Evolutionary conservation across 92 coral and sea anemone species (phyloP).

Genomic region (Desmophyllum pertusum): DNA sequence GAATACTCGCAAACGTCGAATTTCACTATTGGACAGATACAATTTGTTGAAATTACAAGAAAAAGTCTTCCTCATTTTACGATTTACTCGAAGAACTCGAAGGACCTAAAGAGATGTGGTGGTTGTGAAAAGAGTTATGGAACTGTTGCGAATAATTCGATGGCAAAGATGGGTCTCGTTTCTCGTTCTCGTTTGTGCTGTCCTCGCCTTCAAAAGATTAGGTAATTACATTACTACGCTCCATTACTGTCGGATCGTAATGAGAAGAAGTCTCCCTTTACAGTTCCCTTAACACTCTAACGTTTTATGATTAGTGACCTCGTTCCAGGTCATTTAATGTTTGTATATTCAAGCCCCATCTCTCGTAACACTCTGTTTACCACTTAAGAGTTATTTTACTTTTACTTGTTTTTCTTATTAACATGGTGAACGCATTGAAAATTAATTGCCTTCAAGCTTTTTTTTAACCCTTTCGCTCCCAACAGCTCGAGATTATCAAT

Average conservation of each 20-base stretch:
- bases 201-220: constrained; percentile 24
- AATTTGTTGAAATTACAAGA: constrained; percentile 1
- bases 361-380: background rate
- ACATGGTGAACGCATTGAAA: background rate
- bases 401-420: background rate
- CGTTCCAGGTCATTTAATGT: constrained; percentile 13
- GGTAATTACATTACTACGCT: constrained; percentile 13
- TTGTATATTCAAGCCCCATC: background rate
- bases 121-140: constrained; percentile 20
- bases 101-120: constrained; percentile 7
- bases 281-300: background rate
- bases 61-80: background rate
- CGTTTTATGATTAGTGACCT: background rate
- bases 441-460: background rate
- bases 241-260: background rate
- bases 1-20: background rate
- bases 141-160: background rate
- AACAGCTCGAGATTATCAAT: background rate
- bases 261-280: background rate
- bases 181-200: constrained; percentile 21
- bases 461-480: background rate
- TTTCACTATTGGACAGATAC: background rate
- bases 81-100: background rate
- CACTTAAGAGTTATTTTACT: background rate
- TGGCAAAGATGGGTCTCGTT: constrained; percentile 18